Percentiles rank a stretch among this genome's conserved stretches.
These are phyloP conservation scores for Galago senegalensis DNA, from an alignment of 2,797 vertebrate genomes.

Conservation along the genomic window DNA sequence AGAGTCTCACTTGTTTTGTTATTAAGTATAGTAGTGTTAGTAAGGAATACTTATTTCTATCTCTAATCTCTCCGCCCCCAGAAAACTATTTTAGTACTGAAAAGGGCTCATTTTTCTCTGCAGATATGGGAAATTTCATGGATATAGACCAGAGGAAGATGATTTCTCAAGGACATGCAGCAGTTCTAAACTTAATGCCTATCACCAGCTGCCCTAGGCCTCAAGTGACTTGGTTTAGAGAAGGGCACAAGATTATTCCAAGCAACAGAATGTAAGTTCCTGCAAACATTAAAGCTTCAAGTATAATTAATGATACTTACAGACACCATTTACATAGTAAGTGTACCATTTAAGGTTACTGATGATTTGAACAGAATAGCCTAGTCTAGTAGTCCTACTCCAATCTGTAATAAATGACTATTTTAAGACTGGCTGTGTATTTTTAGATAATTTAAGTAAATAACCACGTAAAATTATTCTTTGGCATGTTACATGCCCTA, in stretches of 20 bases:
- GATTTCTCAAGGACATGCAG: slow-evolving; percentile 92
- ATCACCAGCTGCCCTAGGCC: slow-evolving; percentile 93
- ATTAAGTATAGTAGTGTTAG: rapidly evolving
- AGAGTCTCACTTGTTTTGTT: not conserved
- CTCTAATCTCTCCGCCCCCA: not conserved
- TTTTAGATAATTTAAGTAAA: slow-evolving; percentile 75
- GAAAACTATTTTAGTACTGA: not conserved
- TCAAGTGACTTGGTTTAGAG: slow-evolving; percentile 96
- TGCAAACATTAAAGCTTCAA: not conserved
- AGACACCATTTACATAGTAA: slow-evolving; percentile 58
- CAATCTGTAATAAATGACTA: slow-evolving; percentile 69
- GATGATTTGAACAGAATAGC: slow-evolving; percentile 71
- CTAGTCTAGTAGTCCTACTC: not conserved
- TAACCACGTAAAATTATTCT: slow-evolving; percentile 70
- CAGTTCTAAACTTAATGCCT: slow-evolving; percentile 91
- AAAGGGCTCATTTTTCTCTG: slow-evolving; percentile 58
- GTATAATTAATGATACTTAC: slow-evolving; percentile 66
- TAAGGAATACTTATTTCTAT: not conserved
- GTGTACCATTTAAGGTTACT: slow-evolving; percentile 66
- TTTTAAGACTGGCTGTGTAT: slow-evolving; percentile 63
- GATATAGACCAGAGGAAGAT: slow-evolving; percentile 92
- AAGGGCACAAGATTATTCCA: slow-evolving; percentile 97
- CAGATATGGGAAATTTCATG: slow-evolving; percentile 94
- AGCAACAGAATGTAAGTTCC: slow-evolving; percentile 95
- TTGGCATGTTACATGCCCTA: not conserved